Conservation (phyloP, 2,113 vertebrate genomes). For the Embiotoca jacksoni region DNA sequence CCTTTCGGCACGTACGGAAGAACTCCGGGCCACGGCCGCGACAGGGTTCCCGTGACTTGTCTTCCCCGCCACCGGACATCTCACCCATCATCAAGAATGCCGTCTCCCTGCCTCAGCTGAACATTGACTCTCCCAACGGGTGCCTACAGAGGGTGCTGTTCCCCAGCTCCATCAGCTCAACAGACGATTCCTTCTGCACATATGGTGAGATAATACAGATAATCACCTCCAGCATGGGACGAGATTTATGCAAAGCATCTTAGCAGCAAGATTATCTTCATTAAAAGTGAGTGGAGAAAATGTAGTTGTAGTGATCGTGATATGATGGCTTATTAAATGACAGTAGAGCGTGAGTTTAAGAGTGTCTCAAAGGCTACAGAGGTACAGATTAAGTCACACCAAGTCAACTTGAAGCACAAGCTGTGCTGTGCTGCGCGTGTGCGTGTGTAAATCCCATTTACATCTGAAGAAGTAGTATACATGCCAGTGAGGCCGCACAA, state of each 20-base stretch:
- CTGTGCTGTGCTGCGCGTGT: too few relatives aligned
- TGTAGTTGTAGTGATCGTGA: neutral
- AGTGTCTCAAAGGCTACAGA: too few relatives aligned
- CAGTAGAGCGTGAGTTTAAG: neutral
- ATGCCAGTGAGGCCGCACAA: too few relatives aligned
- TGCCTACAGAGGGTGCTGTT: conserved; percentile 83
- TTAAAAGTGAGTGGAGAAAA: conserved; percentile 47
- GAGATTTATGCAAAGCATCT: conserved; percentile 39
- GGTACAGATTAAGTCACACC: neutral
- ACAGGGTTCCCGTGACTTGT: conserved; percentile 72
- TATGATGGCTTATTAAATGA: neutral
- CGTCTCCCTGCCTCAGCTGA: conserved; percentile 93
- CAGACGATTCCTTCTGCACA: conserved; percentile 84
- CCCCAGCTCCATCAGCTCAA: conserved; percentile 83
- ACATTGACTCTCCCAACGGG: conserved; percentile 74
- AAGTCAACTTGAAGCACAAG: neutral
- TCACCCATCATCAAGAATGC: conserved; percentile 98
- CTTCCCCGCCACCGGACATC: conserved; percentile 86
- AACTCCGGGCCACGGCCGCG: conserved; percentile 75
- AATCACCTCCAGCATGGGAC: conserved; percentile 28
- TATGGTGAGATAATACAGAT: conserved; percentile 86
- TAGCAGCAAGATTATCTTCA: conserved; percentile 39
- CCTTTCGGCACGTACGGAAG: conserved; percentile 88
- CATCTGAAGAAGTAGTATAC: too few relatives aligned
- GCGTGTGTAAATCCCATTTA: too few relatives aligned